phyloP scores from a whole-genome alignment of 2,797 vertebrate species.

The Cygnus olor region DNA sequence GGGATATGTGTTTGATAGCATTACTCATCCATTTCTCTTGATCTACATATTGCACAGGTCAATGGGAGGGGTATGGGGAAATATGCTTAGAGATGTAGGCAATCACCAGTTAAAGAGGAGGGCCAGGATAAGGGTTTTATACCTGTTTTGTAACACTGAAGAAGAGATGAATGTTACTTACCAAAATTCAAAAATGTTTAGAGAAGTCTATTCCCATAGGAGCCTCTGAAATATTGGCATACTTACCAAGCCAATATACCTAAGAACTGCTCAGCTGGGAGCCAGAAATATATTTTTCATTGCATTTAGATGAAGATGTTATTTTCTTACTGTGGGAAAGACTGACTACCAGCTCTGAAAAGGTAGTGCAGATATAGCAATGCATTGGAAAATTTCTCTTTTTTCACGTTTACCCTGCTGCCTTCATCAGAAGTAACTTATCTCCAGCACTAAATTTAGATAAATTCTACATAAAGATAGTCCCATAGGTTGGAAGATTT shows the following conservation, averaged over 20 bases:
- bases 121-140: background rate
- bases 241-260: background rate
- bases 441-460: background rate
- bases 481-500: background rate
- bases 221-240: background rate
- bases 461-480: background rate
- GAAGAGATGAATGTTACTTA: background rate
- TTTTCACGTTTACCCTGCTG: background rate
- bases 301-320: background rate
- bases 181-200: background rate
- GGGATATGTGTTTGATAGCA: background rate
- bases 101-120: background rate
- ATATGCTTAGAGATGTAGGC: too few relatives aligned
- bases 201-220: background rate
- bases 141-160: background rate
- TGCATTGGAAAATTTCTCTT: background rate
- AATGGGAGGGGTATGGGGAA: background rate
- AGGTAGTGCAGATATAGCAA: background rate
- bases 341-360: background rate
- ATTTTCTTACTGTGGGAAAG: background rate
- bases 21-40: background rate
- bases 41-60: too few relatives aligned
- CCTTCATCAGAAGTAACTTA: background rate
- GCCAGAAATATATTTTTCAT: background rate
- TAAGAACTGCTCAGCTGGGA: background rate